Conservation (phyloP, 2,113 vertebrate genomes). For the Triplophysa siluroides region DNA sequence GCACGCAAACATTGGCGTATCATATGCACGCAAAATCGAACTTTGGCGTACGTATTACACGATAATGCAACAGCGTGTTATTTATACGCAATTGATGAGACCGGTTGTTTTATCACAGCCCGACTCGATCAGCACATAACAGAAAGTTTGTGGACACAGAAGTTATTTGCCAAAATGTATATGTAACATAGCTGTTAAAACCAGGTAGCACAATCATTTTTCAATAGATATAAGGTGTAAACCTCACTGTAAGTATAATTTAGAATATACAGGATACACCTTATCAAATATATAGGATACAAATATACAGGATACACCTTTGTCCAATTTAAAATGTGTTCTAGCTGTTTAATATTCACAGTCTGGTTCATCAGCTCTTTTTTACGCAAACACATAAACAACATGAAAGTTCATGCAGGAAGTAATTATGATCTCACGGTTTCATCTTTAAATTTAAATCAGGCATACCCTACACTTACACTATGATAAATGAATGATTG, state of each 20-base stretch:
- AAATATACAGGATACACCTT: slow-evolving; percentile 12
- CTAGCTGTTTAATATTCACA: background rate
- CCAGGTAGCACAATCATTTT: slow-evolving; percentile 1
- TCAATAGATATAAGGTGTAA: background rate
- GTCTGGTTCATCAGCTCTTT: background rate
- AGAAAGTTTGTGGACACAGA: background rate
- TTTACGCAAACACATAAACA: background rate
- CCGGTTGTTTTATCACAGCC: background rate
- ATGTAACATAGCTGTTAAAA: slow-evolving; percentile 9
- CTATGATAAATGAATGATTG: no score
- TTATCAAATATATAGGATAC: no score
- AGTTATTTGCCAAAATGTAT: background rate
- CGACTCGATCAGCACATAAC: slow-evolving; percentile 8
- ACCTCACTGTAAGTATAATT: background rate
- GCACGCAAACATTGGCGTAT: no score
- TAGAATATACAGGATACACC: no score
- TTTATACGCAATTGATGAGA: no score
- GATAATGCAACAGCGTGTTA: no score
- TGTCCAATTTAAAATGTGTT: background rate
- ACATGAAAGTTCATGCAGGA: background rate
- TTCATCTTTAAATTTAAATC: background rate
- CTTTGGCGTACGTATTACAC: no score
- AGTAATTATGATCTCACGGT: background rate
- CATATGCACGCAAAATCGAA: no score
- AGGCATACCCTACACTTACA: no score